Evolutionary conservation across 2,888 invertebrate species (phyloP).

Genomic region (Polymixis flavicincta): DNA sequence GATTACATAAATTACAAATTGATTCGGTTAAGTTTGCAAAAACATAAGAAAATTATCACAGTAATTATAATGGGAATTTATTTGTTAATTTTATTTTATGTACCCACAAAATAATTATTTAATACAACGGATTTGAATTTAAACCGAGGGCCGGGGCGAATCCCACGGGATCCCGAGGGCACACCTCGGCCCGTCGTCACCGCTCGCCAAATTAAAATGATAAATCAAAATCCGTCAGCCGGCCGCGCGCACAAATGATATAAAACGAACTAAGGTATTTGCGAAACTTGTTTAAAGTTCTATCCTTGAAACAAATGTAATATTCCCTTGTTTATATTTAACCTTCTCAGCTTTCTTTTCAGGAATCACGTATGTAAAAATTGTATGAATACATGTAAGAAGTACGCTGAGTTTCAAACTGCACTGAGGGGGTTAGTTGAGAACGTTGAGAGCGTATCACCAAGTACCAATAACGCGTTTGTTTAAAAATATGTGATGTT

Average conservation of each 20-base stretch:
- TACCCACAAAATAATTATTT: slow-evolving; percentile 80
- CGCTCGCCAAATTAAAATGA: slow-evolving; percentile 88
- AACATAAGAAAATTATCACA: slow-evolving; percentile 50
- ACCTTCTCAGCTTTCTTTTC: slow-evolving; percentile 23
- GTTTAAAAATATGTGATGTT: slow-evolving; percentile 54
- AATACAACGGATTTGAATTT: slow-evolving; percentile 83
- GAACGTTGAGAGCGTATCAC: slow-evolving; percentile 32
- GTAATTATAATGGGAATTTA: slow-evolving; percentile 62
- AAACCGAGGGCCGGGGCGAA: slow-evolving; percentile 77
- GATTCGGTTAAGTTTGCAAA: slow-evolving; percentile 39
- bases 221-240: slow-evolving; percentile 88
- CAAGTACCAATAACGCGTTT: slow-evolving; percentile 52
- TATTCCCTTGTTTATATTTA: slow-evolving; percentile 63
- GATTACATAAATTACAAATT: slow-evolving; percentile 46
- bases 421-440: slow-evolving; percentile 50
- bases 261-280: slow-evolving; percentile 69
- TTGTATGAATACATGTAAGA: slow-evolving; percentile 32
- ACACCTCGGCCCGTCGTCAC: slow-evolving; percentile 83
- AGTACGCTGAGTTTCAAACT: slow-evolving; percentile 44
- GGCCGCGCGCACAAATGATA: slow-evolving; percentile 69
- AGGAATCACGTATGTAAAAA: slow-evolving; percentile 25
- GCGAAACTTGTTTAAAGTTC: slow-evolving; percentile 69
- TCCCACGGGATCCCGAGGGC: slow-evolving; percentile 78
- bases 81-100: slow-evolving; percentile 74
- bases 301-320: slow-evolving; percentile 62